Evolutionary conservation across 2,797 vertebrate species (phyloP).

Genomic region (Phoxinus dragarum): DNA sequence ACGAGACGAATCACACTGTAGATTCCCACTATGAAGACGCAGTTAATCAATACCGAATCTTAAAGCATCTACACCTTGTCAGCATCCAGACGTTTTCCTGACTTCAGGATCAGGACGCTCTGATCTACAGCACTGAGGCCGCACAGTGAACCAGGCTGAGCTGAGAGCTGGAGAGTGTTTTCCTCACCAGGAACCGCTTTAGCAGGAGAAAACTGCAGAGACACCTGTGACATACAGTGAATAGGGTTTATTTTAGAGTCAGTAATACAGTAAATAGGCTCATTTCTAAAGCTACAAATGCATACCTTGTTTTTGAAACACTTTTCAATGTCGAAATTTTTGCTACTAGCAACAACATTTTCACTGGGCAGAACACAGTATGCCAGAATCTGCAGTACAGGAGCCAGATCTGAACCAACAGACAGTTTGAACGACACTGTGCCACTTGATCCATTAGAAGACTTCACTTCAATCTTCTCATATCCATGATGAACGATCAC

Average conservation of each 20-base stretch:
- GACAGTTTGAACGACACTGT: slow-evolving; percentile 64
- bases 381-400: slow-evolving; percentile 66
- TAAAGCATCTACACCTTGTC: slow-evolving; percentile 68
- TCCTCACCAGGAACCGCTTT: slow-evolving; percentile 73
- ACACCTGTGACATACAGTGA: slow-evolving; percentile 74
- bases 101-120: slow-evolving; percentile 81
- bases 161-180: slow-evolving; percentile 58
- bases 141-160: slow-evolving; percentile 82
- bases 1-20: neutral
- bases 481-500: slow-evolving; percentile 52
- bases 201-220: slow-evolving; percentile 73
- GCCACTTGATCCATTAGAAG: neutral
- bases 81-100: slow-evolving; percentile 74
- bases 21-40: neutral
- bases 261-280: neutral
- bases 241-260: neutral
- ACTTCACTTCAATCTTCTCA: slow-evolving; percentile 50
- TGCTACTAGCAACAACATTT: slow-evolving; percentile 5
- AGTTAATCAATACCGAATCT: neutral
- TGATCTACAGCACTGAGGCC: slow-evolving; percentile 84
- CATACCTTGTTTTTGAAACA: slow-evolving; percentile 37
- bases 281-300: neutral
- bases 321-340: neutral
- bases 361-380: slow-evolving; percentile 65
- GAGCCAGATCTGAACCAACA: slow-evolving; percentile 8